A percentile compares a stretch with the other conserved stretches of the same genome.
phyloP scores from a whole-genome alignment of 2,888 invertebrate species.

The Orthosia incerta region DNA sequence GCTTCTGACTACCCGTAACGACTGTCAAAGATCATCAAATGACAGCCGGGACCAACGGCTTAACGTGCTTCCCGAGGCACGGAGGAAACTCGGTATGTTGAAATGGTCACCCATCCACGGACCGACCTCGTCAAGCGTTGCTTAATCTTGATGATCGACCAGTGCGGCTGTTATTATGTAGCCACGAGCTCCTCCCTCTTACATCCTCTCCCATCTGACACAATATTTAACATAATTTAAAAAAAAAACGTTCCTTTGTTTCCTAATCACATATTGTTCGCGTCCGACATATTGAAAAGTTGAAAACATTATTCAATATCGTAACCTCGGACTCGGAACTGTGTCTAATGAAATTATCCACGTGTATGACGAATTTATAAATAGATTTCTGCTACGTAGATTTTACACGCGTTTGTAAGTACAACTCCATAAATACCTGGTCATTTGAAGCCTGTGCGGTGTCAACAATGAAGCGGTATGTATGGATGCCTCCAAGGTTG shows the following conservation, averaged over 20 bases:
- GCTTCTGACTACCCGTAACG: too few species aligned
- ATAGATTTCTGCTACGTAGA: slow-evolving; percentile 20
- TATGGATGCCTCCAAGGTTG: slow-evolving; percentile 71
- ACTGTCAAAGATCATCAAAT: too few species aligned
- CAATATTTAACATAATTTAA: slow-evolving; percentile 1
- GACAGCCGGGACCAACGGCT: too few species aligned
- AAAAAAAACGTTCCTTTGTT: slow-evolving; percentile 33
- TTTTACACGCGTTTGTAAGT: slow-evolving; percentile 24
- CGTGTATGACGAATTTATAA: slow-evolving; percentile 27
- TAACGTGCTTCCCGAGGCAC: too few species aligned
- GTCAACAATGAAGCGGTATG: slow-evolving; percentile 61
- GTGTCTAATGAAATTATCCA: slow-evolving; percentile 26
- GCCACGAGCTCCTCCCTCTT: too few species aligned
- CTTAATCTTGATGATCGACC: too few species aligned
- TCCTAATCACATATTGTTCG: slow-evolving; percentile 42
- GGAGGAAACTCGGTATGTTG: too few species aligned
- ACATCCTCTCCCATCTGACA: too few species aligned
- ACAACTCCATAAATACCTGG: slow-evolving; percentile 21
- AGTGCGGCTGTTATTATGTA: too few species aligned
- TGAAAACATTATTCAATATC: slow-evolving; percentile 36
- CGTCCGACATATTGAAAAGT: slow-evolving; percentile 22
- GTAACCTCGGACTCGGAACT: slow-evolving; percentile 11
- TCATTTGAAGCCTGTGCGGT: slow-evolving; percentile 42
- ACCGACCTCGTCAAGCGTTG: too few species aligned
- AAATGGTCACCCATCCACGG: too few species aligned